These are phyloP conservation scores for Rhinogobius similis DNA, from an alignment of 2,113 vertebrate genomes.

Conservation along the genomic window DNA sequence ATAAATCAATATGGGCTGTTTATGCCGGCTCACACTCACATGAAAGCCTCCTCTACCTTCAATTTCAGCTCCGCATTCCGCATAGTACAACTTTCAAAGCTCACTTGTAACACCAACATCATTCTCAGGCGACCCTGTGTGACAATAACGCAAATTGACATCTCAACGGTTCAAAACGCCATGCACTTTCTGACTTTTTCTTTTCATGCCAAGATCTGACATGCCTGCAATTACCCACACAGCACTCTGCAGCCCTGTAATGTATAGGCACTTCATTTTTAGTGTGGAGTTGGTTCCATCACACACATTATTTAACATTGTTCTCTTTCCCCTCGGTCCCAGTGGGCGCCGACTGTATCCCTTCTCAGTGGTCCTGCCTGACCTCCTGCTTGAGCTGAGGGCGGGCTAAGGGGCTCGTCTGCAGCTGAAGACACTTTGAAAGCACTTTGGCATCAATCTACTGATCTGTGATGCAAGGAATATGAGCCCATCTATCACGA, in stretches of 20 bases:
- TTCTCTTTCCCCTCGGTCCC: slow-evolving; percentile 19
- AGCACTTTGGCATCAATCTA: slow-evolving; percentile 23
- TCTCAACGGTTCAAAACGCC: too few species aligned
- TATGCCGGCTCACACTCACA: slow-evolving; percentile 7
- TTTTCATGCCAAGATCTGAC: not conserved
- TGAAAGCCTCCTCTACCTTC: not conserved
- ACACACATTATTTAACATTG: slow-evolving; percentile 39
- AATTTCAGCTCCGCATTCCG: not conserved
- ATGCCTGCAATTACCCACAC: not conserved
- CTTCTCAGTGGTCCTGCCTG: slow-evolving; percentile 10
- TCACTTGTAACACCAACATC: not conserved
- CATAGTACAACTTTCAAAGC: not conserved
- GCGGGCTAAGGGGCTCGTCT: slow-evolving; percentile 18
- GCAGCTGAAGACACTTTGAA: slow-evolving; percentile 21
- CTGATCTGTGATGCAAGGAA: slow-evolving; percentile 17
- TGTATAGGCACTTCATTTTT: slow-evolving; percentile 13
- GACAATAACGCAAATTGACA: not conserved
- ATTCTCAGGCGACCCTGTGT: not conserved
- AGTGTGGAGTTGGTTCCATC: slow-evolving; percentile 12
- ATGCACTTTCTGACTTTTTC: too few species aligned
- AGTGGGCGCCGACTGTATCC: slow-evolving; percentile 21
- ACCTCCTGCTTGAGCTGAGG: slow-evolving; percentile 26
- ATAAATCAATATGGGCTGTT: slow-evolving; percentile 9
- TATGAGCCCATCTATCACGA: not conserved
- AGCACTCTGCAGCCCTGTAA: slow-evolving; percentile 3